Conservation (phyloP, 1,140 invertebrate species). For the Rhagoletis pomonella region DNA sequence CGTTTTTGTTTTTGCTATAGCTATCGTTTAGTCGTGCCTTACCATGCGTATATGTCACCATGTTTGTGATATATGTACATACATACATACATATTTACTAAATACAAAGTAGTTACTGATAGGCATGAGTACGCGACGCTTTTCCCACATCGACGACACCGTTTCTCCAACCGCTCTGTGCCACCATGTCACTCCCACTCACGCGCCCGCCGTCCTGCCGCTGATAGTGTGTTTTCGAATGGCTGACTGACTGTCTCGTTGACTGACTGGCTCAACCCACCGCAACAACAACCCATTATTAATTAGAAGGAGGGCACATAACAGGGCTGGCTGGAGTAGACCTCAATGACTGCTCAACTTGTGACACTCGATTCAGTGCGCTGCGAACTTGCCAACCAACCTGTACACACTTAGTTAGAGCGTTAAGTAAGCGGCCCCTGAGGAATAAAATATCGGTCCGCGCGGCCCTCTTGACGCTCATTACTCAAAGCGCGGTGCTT, state of each 20-base stretch:
- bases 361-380: not conserved
- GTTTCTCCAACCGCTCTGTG: not conserved
- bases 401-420: not conserved
- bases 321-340: not conserved
- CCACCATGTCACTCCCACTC: not conserved
- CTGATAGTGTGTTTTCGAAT: not conserved
- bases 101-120: not conserved
- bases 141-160: not conserved
- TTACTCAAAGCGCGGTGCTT: not conserved
- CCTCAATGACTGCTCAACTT: not conserved
- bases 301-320: not conserved
- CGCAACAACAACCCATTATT: not conserved
- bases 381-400: not conserved
- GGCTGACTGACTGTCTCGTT: no score
- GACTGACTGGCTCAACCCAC: not conserved
- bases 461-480: conserved; percentile 14
- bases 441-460: not conserved
- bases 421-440: not conserved
- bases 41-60: not conserved
- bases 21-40: not conserved
- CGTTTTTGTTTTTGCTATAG: not conserved
- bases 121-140: no score
- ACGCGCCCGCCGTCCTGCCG: not conserved
- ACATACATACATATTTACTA: no score
- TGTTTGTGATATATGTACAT: not conserved